These are phyloP conservation scores for Keiferia lycopersicella DNA, from an alignment of 2,888 invertebrate genomes.

Conservation along the genomic window DNA sequence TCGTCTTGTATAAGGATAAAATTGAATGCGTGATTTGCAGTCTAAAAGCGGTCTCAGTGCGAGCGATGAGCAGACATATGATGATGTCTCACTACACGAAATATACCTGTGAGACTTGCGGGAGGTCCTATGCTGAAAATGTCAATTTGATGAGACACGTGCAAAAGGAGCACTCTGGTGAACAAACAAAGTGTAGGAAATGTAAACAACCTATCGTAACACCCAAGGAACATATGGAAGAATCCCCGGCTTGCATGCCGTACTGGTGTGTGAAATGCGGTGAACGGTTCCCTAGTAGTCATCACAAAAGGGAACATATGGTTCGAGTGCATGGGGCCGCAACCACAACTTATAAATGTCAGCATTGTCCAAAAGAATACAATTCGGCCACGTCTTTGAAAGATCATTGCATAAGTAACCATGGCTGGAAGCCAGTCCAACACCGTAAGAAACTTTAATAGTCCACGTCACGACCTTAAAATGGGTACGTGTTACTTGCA, in stretches of 20 bases:
- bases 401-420: background rate
- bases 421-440: background rate
- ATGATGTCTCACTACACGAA: constrained; percentile 35
- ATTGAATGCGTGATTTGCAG: constrained; percentile 35
- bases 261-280: constrained; percentile 55
- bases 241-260: constrained; percentile 51
- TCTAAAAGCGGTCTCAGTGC: constrained; percentile 30
- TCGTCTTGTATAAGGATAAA: constrained; percentile 29
- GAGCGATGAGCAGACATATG: constrained; percentile 35
- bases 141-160: constrained; percentile 36
- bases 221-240: constrained; percentile 46
- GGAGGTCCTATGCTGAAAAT: constrained; percentile 30
- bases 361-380: constrained; percentile 42
- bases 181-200: constrained; percentile 41
- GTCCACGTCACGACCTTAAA: too few species aligned
- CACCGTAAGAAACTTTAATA: too few species aligned
- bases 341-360: constrained; percentile 41
- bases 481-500: too few species aligned
- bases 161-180: constrained; percentile 40
- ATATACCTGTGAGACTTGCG: constrained; percentile 37
- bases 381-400: background rate
- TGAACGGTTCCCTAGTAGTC: constrained; percentile 44
- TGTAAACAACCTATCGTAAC: constrained; percentile 52
- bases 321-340: constrained; percentile 37
- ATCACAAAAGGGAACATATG: constrained; percentile 28